Percentiles rank a stretch among this genome's conserved stretches.
These are phyloP conservation scores for Drymonia ruficornis DNA, from an alignment of 2,888 invertebrate species.

Conservation along the genomic window DNA sequence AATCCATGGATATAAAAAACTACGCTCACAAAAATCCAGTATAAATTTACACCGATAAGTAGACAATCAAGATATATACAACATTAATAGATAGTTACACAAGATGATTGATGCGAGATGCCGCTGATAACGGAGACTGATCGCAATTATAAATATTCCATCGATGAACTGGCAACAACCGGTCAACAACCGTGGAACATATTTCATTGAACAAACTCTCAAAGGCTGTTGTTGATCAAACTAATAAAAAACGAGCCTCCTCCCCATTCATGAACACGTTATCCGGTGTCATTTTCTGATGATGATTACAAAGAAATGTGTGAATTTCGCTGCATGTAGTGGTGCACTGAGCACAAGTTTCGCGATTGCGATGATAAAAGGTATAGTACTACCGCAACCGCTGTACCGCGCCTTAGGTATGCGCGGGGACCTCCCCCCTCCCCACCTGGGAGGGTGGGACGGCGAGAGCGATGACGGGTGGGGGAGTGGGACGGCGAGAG, in stretches of 20 bases:
- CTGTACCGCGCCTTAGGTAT: too few species aligned
- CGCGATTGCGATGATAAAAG: too few species aligned
- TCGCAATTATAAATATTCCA: slow-evolving; percentile 26
- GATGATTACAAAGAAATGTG: too few species aligned
- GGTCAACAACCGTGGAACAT: neutral
- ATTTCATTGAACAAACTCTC: neutral
- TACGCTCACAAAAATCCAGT: neutral
- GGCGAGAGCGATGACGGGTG: too few species aligned
- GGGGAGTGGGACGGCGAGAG: too few species aligned
- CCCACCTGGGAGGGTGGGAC: too few species aligned
- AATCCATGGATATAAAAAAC: too few species aligned
- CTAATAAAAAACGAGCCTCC: neutral
- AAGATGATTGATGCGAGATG: slow-evolving; percentile 21
- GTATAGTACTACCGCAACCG: too few species aligned
- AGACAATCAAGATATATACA: neutral
- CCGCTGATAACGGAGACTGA: slow-evolving; percentile 20
- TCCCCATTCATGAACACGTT: neutral
- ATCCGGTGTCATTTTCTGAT: neutral
- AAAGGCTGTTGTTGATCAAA: neutral
- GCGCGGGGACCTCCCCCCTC: too few species aligned
- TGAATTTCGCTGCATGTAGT: too few species aligned
- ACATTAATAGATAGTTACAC: neutral
- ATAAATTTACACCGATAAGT: neutral
- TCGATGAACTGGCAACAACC: neutral
- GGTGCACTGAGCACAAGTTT: too few species aligned